Evolutionary conservation across 2,888 invertebrate species (phyloP), one percentile per base, ranked within the genome.

Genomic region (Drosophila fungiperda): DNA sequence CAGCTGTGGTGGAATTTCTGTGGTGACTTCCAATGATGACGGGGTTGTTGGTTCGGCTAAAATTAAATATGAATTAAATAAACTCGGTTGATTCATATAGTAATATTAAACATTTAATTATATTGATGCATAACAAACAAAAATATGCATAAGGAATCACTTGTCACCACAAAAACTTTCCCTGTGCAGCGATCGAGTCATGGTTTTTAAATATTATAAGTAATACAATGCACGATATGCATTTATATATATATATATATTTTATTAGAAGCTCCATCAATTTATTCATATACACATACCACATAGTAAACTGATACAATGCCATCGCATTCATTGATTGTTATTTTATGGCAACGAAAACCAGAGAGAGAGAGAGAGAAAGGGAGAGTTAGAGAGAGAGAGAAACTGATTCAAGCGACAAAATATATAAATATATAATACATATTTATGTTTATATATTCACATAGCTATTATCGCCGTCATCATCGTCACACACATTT

Each of bases 241-340:
- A 68, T 83, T 80, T 71, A 75, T 48, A 69, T 65, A 74, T 63
- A 52, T 71, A 69, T 65, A 74, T 63, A 53, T 53, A 53, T 68
- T 52, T 67, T 71, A 71, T 75, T 86, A 71, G 83, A 73, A 61
- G 72, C 60, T 53, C 17, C 29, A 54, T 57, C 71, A 64, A 70
- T 65, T 36, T 57, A 72, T 72, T 68, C 79, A 83, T 87, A 87
- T 87, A 73, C 63, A 54, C 65, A 52, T 63, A 71, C 58, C 72
- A 70, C 68, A 87, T 81, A 74, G 76, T 70, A 57, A 89, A 76
- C 84, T 74, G 83, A 87, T 89, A 79, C 83, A 68, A 73, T 78
- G 69, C 88, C 78, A 73, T 38, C 53, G 48, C 68, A 77, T 78
- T 77, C 71, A 66, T 63, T 68, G 68, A 66, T 63, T 68, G 68